Evolutionary conservation across 2,797 vertebrate genomes (phyloP), one percentile per base, ranked within the genome.

Genomic region (Poeciliopsis presidionis): DNA sequence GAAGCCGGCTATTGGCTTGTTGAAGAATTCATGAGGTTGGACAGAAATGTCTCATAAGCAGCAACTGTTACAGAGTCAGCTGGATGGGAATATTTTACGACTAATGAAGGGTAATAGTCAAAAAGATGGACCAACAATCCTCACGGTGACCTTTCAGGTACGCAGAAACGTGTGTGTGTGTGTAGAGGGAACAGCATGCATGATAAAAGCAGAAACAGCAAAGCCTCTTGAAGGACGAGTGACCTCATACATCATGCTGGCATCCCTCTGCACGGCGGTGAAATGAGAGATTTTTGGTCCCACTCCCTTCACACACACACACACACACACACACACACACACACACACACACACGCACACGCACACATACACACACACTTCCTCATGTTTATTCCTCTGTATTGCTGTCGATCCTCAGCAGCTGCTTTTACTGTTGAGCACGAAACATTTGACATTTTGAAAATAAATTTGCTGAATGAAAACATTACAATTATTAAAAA

Each of bases 201-300:
- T 82, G 89, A 89, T 91, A 87, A 90, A 86, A 89, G 81, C 7
- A 30, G 75, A 89, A 74, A 53, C 79, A 84, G 90, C 81, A 89
- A 88, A 92, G 91, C 88, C 80, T 91, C 91, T 89, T 93, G 89
- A 94, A 93, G 92, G 90, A 88, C 86, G 84, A 87, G 78, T 91
- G 90, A 94, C 85, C 90, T 93, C 91, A 91, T 92, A 87, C 84
- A 93, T 95, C 91, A 92, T 83, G 85, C 87, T 93, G 87, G 80
- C 86, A 67, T 89, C 83, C 81, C 84, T 81, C 82, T 83, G 84
- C 86, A 84, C 81, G 33, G 70, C 57, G 81, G 79, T 84, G 87
- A 92, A 92, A 92, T 91, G 86, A 94, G 87, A 86, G 87, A 94
- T 94, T 93, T 90, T 90, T 86, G 88, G 45, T 79, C 59, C n/a